Evolutionary conservation across 1,140 invertebrate species (phyloP), one percentile per base, ranked within the genome.

Genomic region (Tetramorium parvispinum): DNA sequence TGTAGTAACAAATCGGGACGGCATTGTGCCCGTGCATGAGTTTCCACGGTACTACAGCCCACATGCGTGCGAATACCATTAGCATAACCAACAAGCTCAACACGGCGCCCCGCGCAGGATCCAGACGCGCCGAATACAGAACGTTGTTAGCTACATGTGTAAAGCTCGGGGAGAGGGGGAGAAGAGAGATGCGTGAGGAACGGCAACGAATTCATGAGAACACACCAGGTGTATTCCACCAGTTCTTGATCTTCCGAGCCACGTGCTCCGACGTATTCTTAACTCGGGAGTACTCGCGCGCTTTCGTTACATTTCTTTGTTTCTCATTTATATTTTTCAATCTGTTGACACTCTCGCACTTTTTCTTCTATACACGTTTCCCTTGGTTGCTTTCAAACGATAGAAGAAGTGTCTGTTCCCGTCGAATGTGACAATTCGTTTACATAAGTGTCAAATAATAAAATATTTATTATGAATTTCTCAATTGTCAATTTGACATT

Each of bases 61-160:
- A 71, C 53, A 76, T 55, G 71, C 75, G 88, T 75, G 77, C 76
- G 65, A 46, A 78, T 85, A 87, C 89, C 89, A 93, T 94, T 93
- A 93, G 91, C 93, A 93, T 93, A 93, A 92, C 86, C 91, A 82
- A 92, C 85, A 88, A 90, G 89, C 79, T 86, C 91, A 91, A 78
- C 49, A 88, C 76, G 55, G 71, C 73, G 57, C 79, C 73, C 79
- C 37, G 83, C 85, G 59, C 63, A 68, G 77, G 73, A 79, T 59
- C 86, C 85, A 87, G 81, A 83, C 81, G 85, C 87, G 85, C 10
- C 65, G 85, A 82, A 82, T 55, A 85, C 81, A 86, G 78, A 91
- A 91, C 89, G 90, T 87, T 87, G 85, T 73, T 65, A 81, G 85
- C 40, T 89, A 88, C 88, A 85, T 88, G 90, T 86, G 89, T 90